These are phyloP conservation scores for Steinernema carpocapsae DNA, from an alignment of 2,888 invertebrate genomes.

Conservation along the genomic window DNA sequence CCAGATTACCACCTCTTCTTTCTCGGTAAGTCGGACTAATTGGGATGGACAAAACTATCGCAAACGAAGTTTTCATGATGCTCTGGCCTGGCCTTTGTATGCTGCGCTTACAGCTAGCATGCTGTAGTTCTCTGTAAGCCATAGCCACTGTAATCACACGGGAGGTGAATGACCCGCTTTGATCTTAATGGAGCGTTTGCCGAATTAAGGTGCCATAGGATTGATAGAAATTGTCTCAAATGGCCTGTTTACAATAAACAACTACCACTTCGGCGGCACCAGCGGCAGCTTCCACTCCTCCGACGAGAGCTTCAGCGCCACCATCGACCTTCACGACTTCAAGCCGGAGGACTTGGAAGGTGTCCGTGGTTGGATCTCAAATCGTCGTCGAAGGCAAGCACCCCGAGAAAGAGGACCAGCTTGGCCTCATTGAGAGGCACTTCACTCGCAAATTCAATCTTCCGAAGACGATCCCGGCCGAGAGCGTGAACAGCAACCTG, in stretches of 20 bases:
- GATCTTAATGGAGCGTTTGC: no score
- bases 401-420: slow-evolving; percentile 60
- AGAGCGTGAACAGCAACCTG: slow-evolving; percentile 58
- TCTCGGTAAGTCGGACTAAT: slow-evolving; percentile 3
- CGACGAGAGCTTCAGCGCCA: slow-evolving; percentile 59
- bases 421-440: slow-evolving; percentile 57
- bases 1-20: slow-evolving; percentile 43
- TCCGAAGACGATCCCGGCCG: slow-evolving; percentile 57
- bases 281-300: slow-evolving; percentile 54
- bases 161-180: no score
- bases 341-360: slow-evolving; percentile 64
- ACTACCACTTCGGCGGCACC: slow-evolving; percentile 54
- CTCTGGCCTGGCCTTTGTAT: no score
- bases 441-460: slow-evolving; percentile 60
- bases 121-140: no score
- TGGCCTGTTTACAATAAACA: slow-evolving; percentile 38
- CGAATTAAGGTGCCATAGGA: no score
- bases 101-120: no score
- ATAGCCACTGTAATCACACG: no score
- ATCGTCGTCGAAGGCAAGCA: slow-evolving; percentile 63
- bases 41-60: no score
- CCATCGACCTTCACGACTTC: slow-evolving; percentile 60
- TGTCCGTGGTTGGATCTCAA: slow-evolving; percentile 59
- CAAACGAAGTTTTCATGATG: neutral
- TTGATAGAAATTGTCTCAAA: no score